These are phyloP conservation scores for Procavia capensis DNA, from an alignment of 2,113 vertebrate species.

Conservation along the genomic window DNA sequence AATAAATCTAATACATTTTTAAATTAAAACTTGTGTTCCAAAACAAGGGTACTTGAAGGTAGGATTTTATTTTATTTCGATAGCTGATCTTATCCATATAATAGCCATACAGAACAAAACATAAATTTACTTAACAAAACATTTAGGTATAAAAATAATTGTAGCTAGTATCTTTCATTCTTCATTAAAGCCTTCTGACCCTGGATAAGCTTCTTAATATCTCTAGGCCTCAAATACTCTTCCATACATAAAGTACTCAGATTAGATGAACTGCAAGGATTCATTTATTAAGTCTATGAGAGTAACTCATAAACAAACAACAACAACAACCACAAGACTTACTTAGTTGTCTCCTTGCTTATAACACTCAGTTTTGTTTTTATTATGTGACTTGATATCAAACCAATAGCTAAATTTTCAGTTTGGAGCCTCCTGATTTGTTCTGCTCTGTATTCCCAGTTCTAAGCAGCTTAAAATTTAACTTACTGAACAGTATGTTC, in stretches of 20 bases:
- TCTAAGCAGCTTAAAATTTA: constrained; percentile 60
- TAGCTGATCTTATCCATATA: neutral
- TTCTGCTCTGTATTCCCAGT: constrained; percentile 45
- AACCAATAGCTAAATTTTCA: constrained; percentile 61
- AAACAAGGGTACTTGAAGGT: neutral
- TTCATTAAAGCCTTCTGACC: neutral
- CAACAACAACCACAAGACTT: no score
- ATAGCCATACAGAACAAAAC: neutral
- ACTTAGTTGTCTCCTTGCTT: constrained; percentile 56
- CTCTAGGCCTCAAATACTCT: neutral
- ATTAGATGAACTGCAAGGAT: neutral
- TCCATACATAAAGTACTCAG: constrained; percentile 31
- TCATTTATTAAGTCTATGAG: constrained; percentile 43
- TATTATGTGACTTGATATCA: constrained; percentile 66
- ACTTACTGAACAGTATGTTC: constrained; percentile 50
- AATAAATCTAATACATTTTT: neutral
- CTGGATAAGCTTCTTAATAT: neutral
- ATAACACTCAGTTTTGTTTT: neutral
- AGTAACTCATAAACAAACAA: constrained; percentile 39
- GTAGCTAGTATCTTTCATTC: neutral
- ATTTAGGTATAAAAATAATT: neutral
- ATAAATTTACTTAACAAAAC: constrained; percentile 39
- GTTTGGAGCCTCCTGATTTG: constrained; percentile 47
- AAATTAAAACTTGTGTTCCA: neutral
- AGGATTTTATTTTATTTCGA: neutral